Conservation (phyloP, 2,113 vertebrate genomes). For the Steatornis caripensis region DNA sequence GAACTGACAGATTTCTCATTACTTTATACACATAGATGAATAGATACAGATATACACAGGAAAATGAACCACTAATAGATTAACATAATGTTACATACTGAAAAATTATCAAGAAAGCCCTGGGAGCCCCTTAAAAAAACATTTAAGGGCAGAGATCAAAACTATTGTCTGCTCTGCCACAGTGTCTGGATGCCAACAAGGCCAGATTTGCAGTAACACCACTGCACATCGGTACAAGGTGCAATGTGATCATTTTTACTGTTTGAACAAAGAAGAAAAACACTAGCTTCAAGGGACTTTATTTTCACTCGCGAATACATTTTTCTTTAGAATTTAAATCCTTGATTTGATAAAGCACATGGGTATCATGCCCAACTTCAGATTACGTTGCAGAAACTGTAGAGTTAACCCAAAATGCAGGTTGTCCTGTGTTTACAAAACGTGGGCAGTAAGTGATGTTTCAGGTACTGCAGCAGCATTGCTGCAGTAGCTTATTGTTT, state of each 20-base stretch:
- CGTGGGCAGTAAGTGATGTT: neutral
- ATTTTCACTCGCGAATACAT: neutral
- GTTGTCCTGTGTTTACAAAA: neutral
- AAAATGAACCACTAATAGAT: neutral
- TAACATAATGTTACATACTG: neutral
- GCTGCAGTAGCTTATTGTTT: neutral
- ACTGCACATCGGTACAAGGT: neutral
- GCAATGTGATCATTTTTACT: fast-evolving
- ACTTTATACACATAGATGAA: neutral
- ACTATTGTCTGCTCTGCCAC: neutral
- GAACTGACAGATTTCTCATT: neutral
- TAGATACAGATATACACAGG: neutral
- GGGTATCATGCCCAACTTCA: fast-evolving
- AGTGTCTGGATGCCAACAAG: neutral
- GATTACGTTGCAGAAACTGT: neutral
- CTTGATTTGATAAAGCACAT: neutral
- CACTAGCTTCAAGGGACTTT: neutral
- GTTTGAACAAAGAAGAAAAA: neutral
- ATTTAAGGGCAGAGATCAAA: neutral
- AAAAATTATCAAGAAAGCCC: neutral
- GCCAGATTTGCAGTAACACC: neutral
- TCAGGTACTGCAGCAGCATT: neutral
- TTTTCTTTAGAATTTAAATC: neutral
- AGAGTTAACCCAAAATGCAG: neutral
- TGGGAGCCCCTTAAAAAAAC: neutral